Conservation (phyloP, 2,113 vertebrate species). For the Xyrauchen texanus region DNA sequence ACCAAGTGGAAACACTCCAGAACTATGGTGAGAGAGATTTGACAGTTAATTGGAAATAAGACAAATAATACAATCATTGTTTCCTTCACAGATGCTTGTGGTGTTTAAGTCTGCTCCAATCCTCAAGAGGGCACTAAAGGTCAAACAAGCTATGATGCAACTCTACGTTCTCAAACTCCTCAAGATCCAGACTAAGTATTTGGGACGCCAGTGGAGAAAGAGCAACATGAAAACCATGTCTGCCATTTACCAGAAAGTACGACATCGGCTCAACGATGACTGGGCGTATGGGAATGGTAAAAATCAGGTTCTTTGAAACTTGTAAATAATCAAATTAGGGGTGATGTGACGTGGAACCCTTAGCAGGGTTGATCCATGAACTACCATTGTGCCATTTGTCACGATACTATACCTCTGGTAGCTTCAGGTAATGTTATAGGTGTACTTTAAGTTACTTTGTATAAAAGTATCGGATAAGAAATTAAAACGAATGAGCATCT, state of each 20-base stretch:
- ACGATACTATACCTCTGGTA: no score
- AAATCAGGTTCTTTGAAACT: conserved; percentile 11
- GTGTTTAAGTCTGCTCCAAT: conserved; percentile 97
- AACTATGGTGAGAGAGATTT: conserved; percentile 84
- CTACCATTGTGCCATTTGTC: no score
- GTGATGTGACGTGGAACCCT: no score
- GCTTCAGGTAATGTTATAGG: no score
- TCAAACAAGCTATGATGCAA: conserved; percentile 97
- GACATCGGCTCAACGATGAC: conserved; percentile 87
- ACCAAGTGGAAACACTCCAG: conserved; percentile 99
- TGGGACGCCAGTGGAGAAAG: conserved; percentile 83
- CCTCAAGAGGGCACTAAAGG: conserved; percentile 93
- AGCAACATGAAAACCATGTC: conserved; percentile 93
- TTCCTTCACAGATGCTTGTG: conserved; percentile 86
- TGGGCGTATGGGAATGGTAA: conserved; percentile 88
- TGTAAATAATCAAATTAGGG: no score
- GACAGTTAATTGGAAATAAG: no score
- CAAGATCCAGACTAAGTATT: conserved; percentile 85
- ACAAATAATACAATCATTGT: background rate
- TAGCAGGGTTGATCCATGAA: no score
- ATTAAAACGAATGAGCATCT: no score
- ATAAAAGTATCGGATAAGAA: no score
- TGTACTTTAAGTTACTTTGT: no score
- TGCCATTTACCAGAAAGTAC: conserved; percentile 88
- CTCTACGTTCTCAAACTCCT: conserved; percentile 91